Evolutionary conservation across 2,113 vertebrate genomes (phyloP).

Genomic region (Ceyx margarethae): DNA sequence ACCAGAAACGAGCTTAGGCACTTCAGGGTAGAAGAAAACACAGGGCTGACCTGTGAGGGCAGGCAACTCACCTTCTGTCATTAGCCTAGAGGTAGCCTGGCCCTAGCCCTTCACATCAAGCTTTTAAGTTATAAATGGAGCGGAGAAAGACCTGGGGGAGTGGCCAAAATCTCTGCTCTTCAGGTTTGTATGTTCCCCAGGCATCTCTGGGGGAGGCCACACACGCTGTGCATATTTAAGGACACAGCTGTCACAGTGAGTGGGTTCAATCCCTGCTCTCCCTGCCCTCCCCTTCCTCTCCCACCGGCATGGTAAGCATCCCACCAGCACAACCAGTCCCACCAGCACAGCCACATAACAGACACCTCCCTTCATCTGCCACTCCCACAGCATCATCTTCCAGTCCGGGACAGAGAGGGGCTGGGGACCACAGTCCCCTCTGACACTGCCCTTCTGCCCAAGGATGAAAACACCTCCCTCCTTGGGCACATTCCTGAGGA

Average conservation of each 20-base stretch:
- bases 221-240: accelerated
- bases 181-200: neutral
- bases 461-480: neutral
- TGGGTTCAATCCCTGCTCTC: neutral
- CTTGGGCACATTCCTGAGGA: neutral
- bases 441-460: neutral
- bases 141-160: neutral
- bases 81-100: neutral
- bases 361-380: neutral
- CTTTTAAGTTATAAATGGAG: neutral
- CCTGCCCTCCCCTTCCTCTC: neutral
- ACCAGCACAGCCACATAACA: neutral
- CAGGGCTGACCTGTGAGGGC: neutral
- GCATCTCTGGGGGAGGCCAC: neutral
- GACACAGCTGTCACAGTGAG: neutral
- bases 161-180: neutral
- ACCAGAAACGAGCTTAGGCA: neutral
- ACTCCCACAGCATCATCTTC: neutral
- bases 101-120: neutral
- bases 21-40: neutral
- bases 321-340: neutral
- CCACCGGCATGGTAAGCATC: neutral
- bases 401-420: neutral
- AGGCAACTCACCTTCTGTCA: neutral
- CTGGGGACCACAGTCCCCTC: neutral